A percentile compares a stretch with the other conserved stretches of the same genome.
Conservation (phyloP, 2,888 invertebrate species). For the Leptothorax acervorum region DNA sequence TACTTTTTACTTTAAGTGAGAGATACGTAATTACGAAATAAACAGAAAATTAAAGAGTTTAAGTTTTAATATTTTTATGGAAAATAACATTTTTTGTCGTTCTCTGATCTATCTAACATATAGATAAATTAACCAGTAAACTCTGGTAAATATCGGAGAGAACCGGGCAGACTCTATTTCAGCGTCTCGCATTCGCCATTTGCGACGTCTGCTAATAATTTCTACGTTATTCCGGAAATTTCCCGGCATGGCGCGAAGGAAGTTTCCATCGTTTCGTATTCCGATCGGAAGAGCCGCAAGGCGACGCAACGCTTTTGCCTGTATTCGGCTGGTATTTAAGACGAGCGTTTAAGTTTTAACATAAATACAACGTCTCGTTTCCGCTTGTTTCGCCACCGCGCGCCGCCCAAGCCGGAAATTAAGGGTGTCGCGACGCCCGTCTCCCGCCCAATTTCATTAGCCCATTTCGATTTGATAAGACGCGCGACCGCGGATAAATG, state of each 20-base stretch:
- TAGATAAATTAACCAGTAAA: neutral
- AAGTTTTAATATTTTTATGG: neutral
- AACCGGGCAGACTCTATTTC: neutral
- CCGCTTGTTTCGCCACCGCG: slow-evolving; percentile 39
- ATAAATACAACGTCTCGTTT: slow-evolving; percentile 64
- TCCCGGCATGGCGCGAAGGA: neutral
- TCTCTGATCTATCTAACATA: neutral
- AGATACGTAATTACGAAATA: neutral
- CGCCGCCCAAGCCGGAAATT: slow-evolving; percentile 69
- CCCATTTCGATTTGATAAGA: slow-evolving; percentile 44
- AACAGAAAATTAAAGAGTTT: neutral
- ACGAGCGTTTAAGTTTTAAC: slow-evolving; percentile 64
- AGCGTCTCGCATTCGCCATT: neutral
- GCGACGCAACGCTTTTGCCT: neutral
- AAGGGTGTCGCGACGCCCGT: slow-evolving; percentile 68
- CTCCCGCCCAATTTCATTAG: slow-evolving; percentile 39
- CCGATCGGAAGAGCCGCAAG: slow-evolving; percentile 16
- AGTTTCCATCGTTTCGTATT: slow-evolving; percentile 17
- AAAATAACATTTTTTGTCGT: neutral
- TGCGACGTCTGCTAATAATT: slow-evolving; percentile 29
- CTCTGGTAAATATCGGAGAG: slow-evolving; percentile 1
- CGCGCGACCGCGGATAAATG: slow-evolving; percentile 24
- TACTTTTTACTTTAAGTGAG: no score
- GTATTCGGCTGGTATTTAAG: slow-evolving; percentile 17
- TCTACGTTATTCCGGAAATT: slow-evolving; percentile 2